Evolutionary conservation across 2,888 invertebrate species (phyloP).

Genomic region (Gari tellinella): DNA sequence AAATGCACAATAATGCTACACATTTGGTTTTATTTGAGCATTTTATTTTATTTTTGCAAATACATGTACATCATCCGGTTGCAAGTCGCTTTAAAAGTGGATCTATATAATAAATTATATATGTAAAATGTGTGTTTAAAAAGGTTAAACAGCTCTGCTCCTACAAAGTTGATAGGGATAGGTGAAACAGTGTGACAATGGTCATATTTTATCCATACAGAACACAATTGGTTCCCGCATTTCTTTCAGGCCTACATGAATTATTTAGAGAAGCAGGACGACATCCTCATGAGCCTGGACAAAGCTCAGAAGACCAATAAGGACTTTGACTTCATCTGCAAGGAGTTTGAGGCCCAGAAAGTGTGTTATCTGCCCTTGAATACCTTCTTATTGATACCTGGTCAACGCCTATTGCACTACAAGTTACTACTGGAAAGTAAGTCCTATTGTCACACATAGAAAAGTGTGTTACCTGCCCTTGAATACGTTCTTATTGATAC

Average conservation of each 20-base stretch:
- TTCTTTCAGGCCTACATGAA: constrained; percentile 83
- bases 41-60: no score
- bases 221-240: no score
- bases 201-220: no score
- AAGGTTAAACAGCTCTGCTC: no score
- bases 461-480: constrained; percentile 94
- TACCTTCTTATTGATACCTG: constrained; percentile 92
- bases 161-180: no score
- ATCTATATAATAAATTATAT: no score
- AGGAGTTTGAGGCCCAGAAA: constrained; percentile 92
- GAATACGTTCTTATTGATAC: constrained; percentile 92
- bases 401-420: constrained; percentile 94
- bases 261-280: constrained; percentile 89
- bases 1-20: no score
- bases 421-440: constrained; percentile 91
- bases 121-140: no score
- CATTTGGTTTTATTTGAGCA: no score
- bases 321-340: constrained; percentile 89
- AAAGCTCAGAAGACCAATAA: constrained; percentile 89
- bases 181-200: no score
- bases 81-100: no score
- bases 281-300: constrained; percentile 92
- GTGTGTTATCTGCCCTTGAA: constrained; percentile 94
- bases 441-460: not conserved
- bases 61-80: no score